Evolutionary conservation across 2,113 vertebrate species (phyloP), one percentile per base, ranked within the genome.

Genomic region (Phylloscopus trochiloides): DNA sequence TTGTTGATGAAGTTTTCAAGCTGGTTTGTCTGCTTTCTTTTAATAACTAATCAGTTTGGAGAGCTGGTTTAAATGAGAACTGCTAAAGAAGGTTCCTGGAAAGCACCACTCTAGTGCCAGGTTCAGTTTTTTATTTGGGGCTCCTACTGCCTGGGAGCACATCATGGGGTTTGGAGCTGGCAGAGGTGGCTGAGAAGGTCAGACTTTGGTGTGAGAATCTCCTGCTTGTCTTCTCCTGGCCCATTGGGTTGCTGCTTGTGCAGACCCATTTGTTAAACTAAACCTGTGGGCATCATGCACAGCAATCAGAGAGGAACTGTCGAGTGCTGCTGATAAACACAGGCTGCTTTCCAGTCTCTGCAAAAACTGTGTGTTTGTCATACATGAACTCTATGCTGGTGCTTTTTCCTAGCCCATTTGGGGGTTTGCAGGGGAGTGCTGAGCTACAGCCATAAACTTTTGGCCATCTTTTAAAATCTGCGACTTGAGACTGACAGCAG

Each of bases 71-170:
- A 77, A 80, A 57, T 74, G 61, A 38, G 48, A 68, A 59, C 38
- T 40, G 18, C 57, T 66, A 4, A 32, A 16, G 6, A 2, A 17
- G 40, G 57, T 17, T 10, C 1, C 11, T 85, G 59, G 12, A 17
- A n/a, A 12, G 50, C 26, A 22, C 29, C 36, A 32, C 6, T 25
- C 38, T 65, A 29, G 31, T 67, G 51, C 20, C 18, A 22, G 32
- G 29, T 36, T 66, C 36, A 25, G 28, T 5, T 11, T 51, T 42
- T 48, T 13, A 4, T 38, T 6, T 38, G 34, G 45, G 36, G 8
- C 7, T 45, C 1, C 0, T 9, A 1, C 14, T 20, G 21, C 31
- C 61, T 26, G 31, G 15, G 34, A 22, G 48, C 2, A 2, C 12
- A 2, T 31, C 15, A 10, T 16, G 13, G n/a, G 52, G 7, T 11